Base-by-base conservation (phyloP, 2,888 invertebrate species). In the Limnephilus marmoratus region DNA sequence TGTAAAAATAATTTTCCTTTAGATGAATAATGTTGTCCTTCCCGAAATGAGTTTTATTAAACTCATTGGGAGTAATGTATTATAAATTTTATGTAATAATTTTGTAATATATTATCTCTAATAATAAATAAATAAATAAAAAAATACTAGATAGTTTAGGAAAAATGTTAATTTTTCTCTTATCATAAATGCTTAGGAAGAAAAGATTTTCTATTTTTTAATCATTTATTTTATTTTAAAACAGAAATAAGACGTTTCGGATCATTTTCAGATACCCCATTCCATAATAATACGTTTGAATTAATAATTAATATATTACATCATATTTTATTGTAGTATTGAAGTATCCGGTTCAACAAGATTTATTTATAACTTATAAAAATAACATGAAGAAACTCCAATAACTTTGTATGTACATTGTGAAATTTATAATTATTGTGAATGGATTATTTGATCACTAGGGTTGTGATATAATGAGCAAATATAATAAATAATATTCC, bases 401-500 rank as follows among this genome's bases (percentile, higher is more conserved):
- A 68, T 68, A 15, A 82, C 15, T 82, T 82, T 31, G 13, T 82
- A 82, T 82, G 15, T 82, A 82, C 82, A 82, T 12, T 13, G 24
- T 24, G 68, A 68, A 68, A 24, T 68, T 68, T n/a, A 68, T 68
- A 53, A 49, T 49, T 49, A 49, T 24, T 24, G 68, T 68, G 68
- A 68, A 24, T n/a, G 24, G 24, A 24, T 68, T n/a, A 68, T n/a
- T 68, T 68, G 24, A 68, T 68, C 68, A 68, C 68, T 24, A 68
- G 68, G 68, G 7, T 68, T 68, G 68, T 68, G 68, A 68, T 24
- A 24, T n/a, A 68, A 68, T 68, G 68, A 24, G 82, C 41, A 82
- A 31, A 82, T 82, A 24, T 82, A 82, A 34, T 31, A 82, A 82
- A 82, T 82, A 13, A 82, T 82, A 82, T 82, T 31, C 82, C 82